phyloP scores from a whole-genome alignment of 2,888 invertebrate genomes.

The Pachliopta kotzebuea region DNA sequence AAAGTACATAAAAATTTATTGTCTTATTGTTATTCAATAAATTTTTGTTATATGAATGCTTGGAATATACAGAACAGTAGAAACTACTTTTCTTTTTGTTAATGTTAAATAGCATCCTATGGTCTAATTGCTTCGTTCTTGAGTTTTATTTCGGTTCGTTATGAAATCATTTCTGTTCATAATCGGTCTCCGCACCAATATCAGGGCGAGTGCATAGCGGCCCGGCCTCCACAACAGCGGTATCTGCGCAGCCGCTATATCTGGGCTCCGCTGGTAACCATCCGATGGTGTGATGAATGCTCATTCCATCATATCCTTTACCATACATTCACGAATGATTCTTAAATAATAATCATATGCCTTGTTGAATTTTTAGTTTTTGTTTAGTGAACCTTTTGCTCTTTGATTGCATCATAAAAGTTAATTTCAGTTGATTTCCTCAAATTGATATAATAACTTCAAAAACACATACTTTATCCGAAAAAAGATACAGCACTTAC shows the following conservation, averaged over 20 bases:
- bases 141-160: not conserved
- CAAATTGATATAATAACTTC: not conserved
- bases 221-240: constrained; percentile 57
- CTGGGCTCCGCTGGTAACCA: constrained; percentile 76
- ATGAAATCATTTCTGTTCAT: constrained; percentile 10
- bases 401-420: not conserved
- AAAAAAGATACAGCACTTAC: too few species aligned
- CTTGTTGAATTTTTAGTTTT: not conserved
- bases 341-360: constrained; percentile 10
- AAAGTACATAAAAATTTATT: too few species aligned
- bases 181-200: constrained; percentile 35
- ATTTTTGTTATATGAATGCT: not conserved
- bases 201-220: constrained; percentile 57
- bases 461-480: not conserved
- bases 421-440: not conserved
- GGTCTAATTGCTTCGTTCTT: not conserved
- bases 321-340: constrained; percentile 11
- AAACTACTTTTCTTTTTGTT: not conserved
- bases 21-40: too few species aligned
- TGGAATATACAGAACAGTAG: too few species aligned
- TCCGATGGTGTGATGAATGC: constrained; percentile 75
- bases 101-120: not conserved
- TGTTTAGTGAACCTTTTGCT: not conserved
- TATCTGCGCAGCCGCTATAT: constrained; percentile 76
- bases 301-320: constrained; percentile 32